Evolutionary conservation across 64 coral and sea anemone genomes (phyloP), one percentile per base, ranked within the genome.

Genomic region (Hydrozoanthus tunicans): DNA sequence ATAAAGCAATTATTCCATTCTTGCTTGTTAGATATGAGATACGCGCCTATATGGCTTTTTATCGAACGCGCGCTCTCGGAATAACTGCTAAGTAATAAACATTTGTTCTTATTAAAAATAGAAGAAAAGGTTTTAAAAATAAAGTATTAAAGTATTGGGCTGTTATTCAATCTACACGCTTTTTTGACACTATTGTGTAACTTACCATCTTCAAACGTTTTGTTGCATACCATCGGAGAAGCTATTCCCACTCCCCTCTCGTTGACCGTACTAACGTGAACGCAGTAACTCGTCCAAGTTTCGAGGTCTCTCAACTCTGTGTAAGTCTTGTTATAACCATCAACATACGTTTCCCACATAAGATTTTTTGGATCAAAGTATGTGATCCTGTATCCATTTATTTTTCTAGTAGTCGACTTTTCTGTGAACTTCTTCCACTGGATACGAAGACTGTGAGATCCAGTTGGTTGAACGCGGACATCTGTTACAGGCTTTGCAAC

Each of bases 271-370:
- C 84, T 88, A 57, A 88, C 32, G 14, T 73, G 68, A 88, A 75
- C 69, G 24, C 84, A 88, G 68, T 88, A 88, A 8, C 84, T 20
- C 43, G 84, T 88, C 84, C 84, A 88, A 10, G 74, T 75, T 12
- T 61, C 14, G 10, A 88, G 84, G 10, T 51, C 24, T 74, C 24
- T 73, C 23, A 88, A 27, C 25, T 88, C 55, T 2, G 20, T 88
- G 55, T 59, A 56, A 59, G 84, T 88, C 6, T 43, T 88, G 53
- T 61, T 32, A n/a, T 43, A n/a, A 26, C 84, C 84, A 24, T 88
- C 5, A 51, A 88, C 84, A 43, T 15, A 59, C 6, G 3, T 75
- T 73, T 27, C 56, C 69, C 68, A 43, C 13, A 32, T 15, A 88
- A 54, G 54, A 60, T 74, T 13, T 51, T 73, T n/a, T 9, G 68